Evolutionary conservation across 2,113 vertebrate species (phyloP), one percentile per base, ranked within the genome.

Genomic region (Vulpes vulpes): DNA sequence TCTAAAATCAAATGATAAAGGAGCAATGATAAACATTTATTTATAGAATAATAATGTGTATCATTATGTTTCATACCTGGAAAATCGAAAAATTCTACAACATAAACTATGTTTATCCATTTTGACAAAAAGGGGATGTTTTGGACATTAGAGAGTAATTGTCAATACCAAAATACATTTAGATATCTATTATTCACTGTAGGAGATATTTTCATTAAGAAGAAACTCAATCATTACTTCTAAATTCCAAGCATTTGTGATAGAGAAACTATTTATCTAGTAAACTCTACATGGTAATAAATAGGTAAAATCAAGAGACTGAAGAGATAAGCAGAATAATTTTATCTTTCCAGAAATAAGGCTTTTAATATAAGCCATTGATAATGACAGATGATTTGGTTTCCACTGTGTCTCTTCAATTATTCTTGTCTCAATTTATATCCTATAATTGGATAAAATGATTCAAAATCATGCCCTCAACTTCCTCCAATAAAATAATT

Each of bases 1-100:
- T 97, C 67, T 97, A 96, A 95, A 96, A 96, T 38, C 9, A 80
- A 96, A 71, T 92, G 4, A 80, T 93, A 95, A 98, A 11, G 1
- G 7, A 59, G 78, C 57, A 82, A 85, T 96, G 3, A 51, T 49
- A 96, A 98, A 95, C 12, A 69, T 2, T 0, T 19, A 67, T 81
- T 8, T 87, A 23, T 12, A 57, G 51, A 25, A 11, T 17, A n/a
- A 53, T 27, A 79, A 53, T 3, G 83, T 80, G 19, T 78, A 15
- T 9, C 57, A 78, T 92, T 82, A 8, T 0, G 10, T 1, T 95
- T 94, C 1, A 1, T 76, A 5, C 22, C 74, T 89, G 17, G 43
- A 92, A 67, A 97, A 73, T 16, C 81, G n/a, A 97, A 96, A 17
- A 89, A 62, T 15, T 96, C 55, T 88, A 80, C 62, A 83, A 62